phyloP scores from a whole-genome alignment of 2,888 invertebrate species.

The Hydrotaea diabolus region DNA sequence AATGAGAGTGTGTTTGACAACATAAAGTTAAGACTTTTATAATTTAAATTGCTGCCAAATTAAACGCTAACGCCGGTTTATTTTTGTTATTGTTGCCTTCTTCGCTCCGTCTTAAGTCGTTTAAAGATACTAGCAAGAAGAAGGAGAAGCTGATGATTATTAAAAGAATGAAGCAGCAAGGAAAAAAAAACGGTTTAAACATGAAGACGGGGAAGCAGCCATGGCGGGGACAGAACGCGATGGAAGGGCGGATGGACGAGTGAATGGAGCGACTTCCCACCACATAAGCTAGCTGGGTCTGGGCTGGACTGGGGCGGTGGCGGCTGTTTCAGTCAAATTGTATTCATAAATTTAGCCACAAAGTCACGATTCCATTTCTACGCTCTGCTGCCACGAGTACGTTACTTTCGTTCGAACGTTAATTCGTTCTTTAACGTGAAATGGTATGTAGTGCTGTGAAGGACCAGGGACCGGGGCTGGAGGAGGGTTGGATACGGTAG shows the following conservation, averaged over 20 bases:
- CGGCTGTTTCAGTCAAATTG: conserved; percentile 28
- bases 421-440: conserved; percentile 15
- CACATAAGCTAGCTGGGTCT: conserved; percentile 5
- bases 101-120: not conserved
- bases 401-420: conserved; percentile 30
- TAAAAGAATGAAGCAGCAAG: not conserved
- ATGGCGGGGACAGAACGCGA: too few relatives aligned
- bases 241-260: not conserved
- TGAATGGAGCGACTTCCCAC: not conserved
- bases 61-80: conserved; percentile 4
- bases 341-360: conserved; percentile 60
- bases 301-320: not conserved
- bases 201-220: conserved; percentile 2
- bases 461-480: not conserved
- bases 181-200: conserved; percentile 14
- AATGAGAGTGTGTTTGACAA: conserved; percentile 25
- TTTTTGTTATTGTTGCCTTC: not conserved
- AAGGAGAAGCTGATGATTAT: conserved; percentile 28
- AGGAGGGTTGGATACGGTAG: not conserved
- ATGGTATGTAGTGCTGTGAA: not conserved
- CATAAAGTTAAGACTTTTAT: conserved; percentile 19
- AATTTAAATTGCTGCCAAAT: conserved; percentile 39
- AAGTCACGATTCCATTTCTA: conserved; percentile 58
- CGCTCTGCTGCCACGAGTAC: conserved; percentile 33
- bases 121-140: too few relatives aligned